phyloP scores from a whole-genome alignment of 2,113 vertebrate genomes.

The Maccullochella peelii region DNA sequence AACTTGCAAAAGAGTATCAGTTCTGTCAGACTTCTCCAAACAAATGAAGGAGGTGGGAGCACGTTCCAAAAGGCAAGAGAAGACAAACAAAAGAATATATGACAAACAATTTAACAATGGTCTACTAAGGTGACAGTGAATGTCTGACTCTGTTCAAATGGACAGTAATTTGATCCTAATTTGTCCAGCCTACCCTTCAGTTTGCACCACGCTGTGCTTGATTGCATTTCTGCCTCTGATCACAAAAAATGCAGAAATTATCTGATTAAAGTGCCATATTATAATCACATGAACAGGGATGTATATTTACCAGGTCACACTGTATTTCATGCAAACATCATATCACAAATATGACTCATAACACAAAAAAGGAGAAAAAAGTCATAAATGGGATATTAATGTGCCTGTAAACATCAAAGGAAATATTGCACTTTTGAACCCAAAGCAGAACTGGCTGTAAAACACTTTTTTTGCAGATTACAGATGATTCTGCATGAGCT shows the following conservation, averaged over 20 bases:
- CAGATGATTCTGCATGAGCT: neutral
- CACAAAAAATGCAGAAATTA: neutral
- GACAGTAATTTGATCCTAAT: neutral
- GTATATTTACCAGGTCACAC: neutral
- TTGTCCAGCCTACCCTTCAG: neutral
- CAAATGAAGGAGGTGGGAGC: no score
- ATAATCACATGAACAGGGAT: neutral
- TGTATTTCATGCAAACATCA: neutral
- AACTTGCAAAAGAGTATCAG: neutral
- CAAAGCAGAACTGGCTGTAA: neutral
- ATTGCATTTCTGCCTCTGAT: neutral
- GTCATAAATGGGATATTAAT: neutral
- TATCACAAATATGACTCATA: neutral
- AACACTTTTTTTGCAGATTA: neutral
- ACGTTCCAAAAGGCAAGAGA: neutral
- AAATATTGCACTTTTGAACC: neutral
- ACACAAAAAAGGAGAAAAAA: neutral
- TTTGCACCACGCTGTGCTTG: neutral
- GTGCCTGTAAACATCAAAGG: neutral
- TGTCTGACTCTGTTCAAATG: neutral
- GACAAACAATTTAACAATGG: no score
- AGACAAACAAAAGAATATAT: no score
- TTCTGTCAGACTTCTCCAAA: no score
- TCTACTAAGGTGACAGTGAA: neutral
- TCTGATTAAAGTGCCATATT: neutral